Conservation (phyloP, 1,140 invertebrate species). For the Caenorhabditis tropicalis region DNA sequence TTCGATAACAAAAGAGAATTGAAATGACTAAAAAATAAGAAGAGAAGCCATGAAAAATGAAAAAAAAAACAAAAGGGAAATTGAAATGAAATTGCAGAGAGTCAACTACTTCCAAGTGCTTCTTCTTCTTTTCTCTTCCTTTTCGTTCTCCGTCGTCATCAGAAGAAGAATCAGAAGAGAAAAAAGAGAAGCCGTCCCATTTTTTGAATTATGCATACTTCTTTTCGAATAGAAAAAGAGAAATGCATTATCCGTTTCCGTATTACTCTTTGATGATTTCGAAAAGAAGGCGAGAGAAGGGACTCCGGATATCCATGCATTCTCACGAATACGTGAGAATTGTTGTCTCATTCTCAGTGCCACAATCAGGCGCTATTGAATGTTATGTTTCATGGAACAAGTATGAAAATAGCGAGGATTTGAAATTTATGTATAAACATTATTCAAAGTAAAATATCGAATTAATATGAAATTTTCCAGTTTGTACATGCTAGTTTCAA, state of each 20-base stretch:
- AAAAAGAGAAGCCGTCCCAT: neutral
- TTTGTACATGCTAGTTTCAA: neutral
- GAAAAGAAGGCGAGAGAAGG: neutral
- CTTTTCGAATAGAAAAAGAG: neutral
- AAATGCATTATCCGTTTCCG: constrained; percentile 23
- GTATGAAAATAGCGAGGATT: neutral
- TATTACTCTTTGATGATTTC: constrained; percentile 36
- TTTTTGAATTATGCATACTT: constrained; percentile 42
- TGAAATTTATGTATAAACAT: constrained; percentile 5
- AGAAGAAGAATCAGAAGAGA: neutral
- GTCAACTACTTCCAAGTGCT: neutral
- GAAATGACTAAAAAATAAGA: neutral
- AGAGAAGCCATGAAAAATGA: neutral
- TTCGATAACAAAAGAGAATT: neutral
- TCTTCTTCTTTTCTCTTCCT: neutral
- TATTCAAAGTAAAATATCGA: neutral
- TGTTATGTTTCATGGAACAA: neutral
- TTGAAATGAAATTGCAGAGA: neutral
- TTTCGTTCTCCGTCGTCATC: neutral
- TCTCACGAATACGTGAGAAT: constrained; percentile 19
- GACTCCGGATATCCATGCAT: neutral
- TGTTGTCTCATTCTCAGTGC: neutral
- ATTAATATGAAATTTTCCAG: neutral
- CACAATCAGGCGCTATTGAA: neutral
- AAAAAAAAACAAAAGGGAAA: neutral